Base-by-base conservation (phyloP, 1,140 invertebrate species). In the Papilio aristodemus region DNA sequence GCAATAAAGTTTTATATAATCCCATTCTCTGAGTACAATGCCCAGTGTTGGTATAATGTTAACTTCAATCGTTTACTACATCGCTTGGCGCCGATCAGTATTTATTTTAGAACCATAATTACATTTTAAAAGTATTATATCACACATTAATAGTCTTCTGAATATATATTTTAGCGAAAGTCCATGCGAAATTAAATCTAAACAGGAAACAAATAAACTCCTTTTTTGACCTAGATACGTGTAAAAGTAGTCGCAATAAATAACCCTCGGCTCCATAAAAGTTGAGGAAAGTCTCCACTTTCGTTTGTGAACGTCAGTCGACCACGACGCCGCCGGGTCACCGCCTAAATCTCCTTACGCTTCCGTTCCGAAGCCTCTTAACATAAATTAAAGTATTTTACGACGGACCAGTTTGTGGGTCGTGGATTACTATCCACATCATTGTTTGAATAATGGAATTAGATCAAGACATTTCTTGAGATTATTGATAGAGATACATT, bases 331-430 rank as follows among this genome's bases (percentile, higher is more conserved):
- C 38, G 22, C 22, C 8, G 27, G 27, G 57, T 32, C 57, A 58
- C 57, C 57, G 27, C 57, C 57, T 58, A 58, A 36, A 58, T 36
- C 57, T 58, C 57, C 32, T 59, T 37, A 37, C 58, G 32, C 32
- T 62, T 62, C 59, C 36, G 27, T 22, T 37, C 59, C 36, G 59
- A 62, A 19, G 32, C 14, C 36, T 37, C 59, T 37, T 38, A 62
- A 36, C 59, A 62, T 62, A 62, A 39, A 62, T 58, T 58, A 58
- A 14, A 58, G 57, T 17, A 22, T 62, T 38, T 54, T 62, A 37
- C 32, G 32, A 62, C n/a, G 38, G 17, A 62, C 36, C 32, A 5
- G 59, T 37, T 62, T 22, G n/a, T 38, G 43, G 7, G n/a, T 50
- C 43, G 43, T 50, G 43, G 6, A 50, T 14, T 50, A 19, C 7